Conservation (phyloP, 2,888 invertebrate species). For the Rutpela maculata region DNA sequence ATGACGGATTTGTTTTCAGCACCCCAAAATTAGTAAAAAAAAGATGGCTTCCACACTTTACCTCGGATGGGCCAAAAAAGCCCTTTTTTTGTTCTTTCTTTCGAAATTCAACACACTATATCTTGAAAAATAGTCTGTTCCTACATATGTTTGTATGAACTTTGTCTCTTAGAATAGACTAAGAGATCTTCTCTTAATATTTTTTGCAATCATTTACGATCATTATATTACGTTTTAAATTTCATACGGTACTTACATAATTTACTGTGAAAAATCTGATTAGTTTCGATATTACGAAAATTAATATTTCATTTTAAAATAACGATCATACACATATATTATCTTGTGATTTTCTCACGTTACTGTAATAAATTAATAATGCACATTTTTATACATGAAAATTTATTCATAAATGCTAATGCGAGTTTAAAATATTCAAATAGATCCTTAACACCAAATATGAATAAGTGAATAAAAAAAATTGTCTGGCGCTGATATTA, state of each 20-base stretch:
- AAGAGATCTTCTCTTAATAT: too few species aligned
- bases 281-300: background rate
- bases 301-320: background rate
- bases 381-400: conserved; percentile 19
- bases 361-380: conserved; percentile 5
- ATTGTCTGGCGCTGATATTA: background rate
- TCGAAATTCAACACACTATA: too few species aligned
- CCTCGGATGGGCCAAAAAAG: too few species aligned
- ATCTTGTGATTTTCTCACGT: background rate
- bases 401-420: conserved; percentile 25
- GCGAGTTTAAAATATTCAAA: conserved; percentile 9
- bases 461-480: conserved; percentile 4
- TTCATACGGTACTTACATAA: background rate
- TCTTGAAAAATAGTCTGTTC: too few species aligned
- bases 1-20: too few species aligned
- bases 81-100: too few species aligned
- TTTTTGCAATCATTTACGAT: too few species aligned
- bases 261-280: background rate
- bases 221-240: too few species aligned
- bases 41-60: too few species aligned
- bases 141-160: too few species aligned
- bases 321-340: background rate
- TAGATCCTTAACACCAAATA: conserved; percentile 10
- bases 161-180: too few species aligned
- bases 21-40: too few species aligned